These are phyloP conservation scores for Amyelois transitella DNA, from an alignment of 1,140 invertebrate species.

Conservation along the genomic window DNA sequence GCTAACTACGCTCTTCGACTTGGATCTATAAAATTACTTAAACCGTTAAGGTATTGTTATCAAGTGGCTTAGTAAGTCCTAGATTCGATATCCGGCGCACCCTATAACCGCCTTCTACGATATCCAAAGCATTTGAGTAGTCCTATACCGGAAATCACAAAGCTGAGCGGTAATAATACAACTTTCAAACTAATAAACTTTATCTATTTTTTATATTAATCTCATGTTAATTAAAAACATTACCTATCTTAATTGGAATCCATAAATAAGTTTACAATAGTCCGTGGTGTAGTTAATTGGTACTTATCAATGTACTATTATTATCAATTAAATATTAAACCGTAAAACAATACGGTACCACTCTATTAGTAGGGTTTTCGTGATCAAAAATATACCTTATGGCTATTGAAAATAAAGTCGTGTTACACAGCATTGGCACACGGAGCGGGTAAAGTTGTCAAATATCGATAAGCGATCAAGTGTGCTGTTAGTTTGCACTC, in stretches of 20 bases:
- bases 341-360: background rate
- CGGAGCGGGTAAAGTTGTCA: background rate
- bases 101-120: too few species aligned
- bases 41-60: too few species aligned
- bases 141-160: too few species aligned
- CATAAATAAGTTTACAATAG: background rate
- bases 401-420: background rate
- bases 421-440: background rate
- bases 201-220: background rate
- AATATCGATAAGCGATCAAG: slow-evolving; percentile 2
- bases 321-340: background rate
- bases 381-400: background rate
- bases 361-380: background rate
- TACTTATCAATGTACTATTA: background rate
- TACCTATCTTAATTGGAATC: background rate
- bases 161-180: too few species aligned
- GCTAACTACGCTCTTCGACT: background rate
- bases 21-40: background rate
- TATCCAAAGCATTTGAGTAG: too few species aligned
- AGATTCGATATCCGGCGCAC: too few species aligned
- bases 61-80: too few species aligned
- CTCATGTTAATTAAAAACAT: background rate
- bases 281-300: background rate
- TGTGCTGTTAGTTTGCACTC: background rate
- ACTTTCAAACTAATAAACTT: too few species aligned